Evolutionary conservation across 2,888 invertebrate species (phyloP).

Genomic region (Microctonus hyperodae): DNA sequence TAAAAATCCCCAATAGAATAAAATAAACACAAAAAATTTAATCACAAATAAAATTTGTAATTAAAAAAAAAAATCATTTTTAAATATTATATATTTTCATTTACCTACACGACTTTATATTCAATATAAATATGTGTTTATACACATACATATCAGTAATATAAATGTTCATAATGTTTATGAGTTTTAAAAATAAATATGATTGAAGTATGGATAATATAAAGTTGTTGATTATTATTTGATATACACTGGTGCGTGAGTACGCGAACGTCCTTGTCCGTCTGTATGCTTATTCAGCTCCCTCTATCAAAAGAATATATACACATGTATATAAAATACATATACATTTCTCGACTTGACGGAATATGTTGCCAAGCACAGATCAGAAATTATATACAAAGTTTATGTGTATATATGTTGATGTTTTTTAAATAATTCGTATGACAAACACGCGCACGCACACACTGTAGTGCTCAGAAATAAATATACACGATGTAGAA

Average conservation of each 20-base stretch:
- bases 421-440: background rate
- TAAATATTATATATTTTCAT: no score
- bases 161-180: no score
- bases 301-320: background rate
- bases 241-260: background rate
- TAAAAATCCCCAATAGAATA: no score
- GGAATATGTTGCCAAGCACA: background rate
- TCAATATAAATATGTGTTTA: no score
- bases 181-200: no score
- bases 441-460: background rate
- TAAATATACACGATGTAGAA: background rate
- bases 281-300: background rate
- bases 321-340: background rate
- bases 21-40: no score
- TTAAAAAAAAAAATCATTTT: no score
- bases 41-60: no score
- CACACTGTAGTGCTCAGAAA: background rate
- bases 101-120: no score
- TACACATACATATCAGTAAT: no score
- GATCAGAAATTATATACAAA: background rate
- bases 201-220: background rate
- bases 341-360: background rate
- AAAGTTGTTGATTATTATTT: background rate
- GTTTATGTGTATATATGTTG: background rate
- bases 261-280: slow-evolving; percentile 22